Conservation (phyloP, 2,888 invertebrate genomes). For the Tetheella fluctuosa region DNA sequence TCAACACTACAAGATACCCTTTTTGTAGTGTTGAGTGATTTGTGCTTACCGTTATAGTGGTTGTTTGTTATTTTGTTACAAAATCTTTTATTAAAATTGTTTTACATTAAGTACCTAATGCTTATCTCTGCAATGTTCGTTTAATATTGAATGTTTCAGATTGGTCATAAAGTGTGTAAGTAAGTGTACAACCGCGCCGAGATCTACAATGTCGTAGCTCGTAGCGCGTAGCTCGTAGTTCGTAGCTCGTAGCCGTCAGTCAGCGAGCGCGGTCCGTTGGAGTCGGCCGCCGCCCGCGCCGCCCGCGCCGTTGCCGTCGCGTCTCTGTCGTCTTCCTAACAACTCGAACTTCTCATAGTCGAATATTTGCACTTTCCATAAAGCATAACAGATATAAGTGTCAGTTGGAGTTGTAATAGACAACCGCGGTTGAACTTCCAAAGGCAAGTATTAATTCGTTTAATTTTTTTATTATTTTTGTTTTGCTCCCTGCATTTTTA, state of each 20-base stretch:
- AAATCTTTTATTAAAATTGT: neutral
- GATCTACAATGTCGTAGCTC: conserved; percentile 33
- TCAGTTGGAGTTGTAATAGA: conserved; percentile 30
- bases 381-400: conserved; percentile 40
- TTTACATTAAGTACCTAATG: too few species aligned
- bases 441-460: conserved; percentile 47
- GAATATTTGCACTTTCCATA: conserved; percentile 35
- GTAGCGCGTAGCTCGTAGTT: conserved; percentile 57
- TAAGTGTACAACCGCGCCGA: neutral
- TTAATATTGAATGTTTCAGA: too few species aligned
- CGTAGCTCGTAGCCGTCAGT: conserved; percentile 62
- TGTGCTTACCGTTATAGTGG: too few species aligned
- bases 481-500: neutral
- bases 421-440: conserved; percentile 15
- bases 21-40: too few species aligned
- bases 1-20: too few species aligned
- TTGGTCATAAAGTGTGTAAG: neutral
- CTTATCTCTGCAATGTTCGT: too few species aligned
- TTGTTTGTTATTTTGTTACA: too few species aligned
- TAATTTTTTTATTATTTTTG: too few species aligned
- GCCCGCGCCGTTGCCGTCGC: conserved; percentile 29
- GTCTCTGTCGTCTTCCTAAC: conserved; percentile 39
- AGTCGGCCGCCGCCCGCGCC: conserved; percentile 65
- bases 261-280: conserved; percentile 66
- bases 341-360: conserved; percentile 41